Conservation (phyloP, 2,888 invertebrate genomes). For the Pandemis cinnamomeana region DNA sequence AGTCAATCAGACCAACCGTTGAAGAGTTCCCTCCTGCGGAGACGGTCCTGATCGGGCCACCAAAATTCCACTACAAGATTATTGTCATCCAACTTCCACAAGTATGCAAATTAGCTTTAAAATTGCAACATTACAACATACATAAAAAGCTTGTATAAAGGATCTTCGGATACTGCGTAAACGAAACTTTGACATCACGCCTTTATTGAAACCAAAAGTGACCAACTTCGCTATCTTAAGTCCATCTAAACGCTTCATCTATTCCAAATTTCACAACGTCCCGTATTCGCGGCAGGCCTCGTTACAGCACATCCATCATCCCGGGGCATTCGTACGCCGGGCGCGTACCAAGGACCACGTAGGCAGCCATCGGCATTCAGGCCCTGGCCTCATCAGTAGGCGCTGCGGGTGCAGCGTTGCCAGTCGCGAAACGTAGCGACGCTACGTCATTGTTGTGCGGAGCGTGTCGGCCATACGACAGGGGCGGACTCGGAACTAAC, state of each 20-base stretch:
- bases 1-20: no score
- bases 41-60: no score
- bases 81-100: no score
- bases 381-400: slow-evolving; percentile 59
- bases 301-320: slow-evolving; percentile 17
- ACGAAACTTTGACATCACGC: neutral
- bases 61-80: no score
- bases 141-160: no score
- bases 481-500: slow-evolving; percentile 56
- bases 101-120: no score
- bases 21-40: no score
- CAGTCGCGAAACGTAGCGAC: slow-evolving; percentile 70
- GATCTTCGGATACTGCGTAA: neutral
- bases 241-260: neutral
- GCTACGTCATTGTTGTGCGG: slow-evolving; percentile 78
- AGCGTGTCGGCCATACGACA: slow-evolving; percentile 61
- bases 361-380: slow-evolving; percentile 59
- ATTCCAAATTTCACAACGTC: slow-evolving; percentile 24
- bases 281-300: slow-evolving; percentile 11
- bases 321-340: slow-evolving; percentile 38
- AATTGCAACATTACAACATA: no score
- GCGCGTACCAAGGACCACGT: slow-evolving; percentile 52
- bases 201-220: slow-evolving; percentile 29
- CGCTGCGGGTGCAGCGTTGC: slow-evolving; percentile 54
- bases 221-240: neutral